Percentiles rank a stretch among this genome's conserved stretches.
Conservation (phyloP, 1,140 invertebrate species). For the Temnothorax nylanderi region DNA sequence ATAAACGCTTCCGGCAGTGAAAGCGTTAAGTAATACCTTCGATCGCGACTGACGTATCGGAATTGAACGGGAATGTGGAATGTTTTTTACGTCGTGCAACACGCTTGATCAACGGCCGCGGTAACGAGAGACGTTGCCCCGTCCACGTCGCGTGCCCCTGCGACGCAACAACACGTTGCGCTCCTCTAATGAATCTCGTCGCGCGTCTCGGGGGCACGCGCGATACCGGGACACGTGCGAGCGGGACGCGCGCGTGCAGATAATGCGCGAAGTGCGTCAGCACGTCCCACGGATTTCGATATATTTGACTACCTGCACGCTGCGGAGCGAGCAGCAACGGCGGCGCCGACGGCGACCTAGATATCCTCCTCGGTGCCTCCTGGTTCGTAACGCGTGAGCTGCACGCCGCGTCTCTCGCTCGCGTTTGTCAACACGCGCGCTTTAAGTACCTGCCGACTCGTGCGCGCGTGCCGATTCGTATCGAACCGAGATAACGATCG, state of each 20-base stretch:
- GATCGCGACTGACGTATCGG: not conserved
- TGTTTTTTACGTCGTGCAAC: too few species aligned
- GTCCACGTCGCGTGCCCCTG: too few species aligned
- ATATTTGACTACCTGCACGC: constrained; percentile 43
- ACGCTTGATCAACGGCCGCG: not conserved
- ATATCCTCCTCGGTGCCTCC: not conserved
- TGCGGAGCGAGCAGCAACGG: not conserved
- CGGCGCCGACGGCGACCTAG: not conserved
- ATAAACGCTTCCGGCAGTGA: constrained; percentile 3
- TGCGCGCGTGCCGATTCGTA: not conserved
- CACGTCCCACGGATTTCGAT: constrained; percentile 57
- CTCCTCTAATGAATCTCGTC: not conserved
- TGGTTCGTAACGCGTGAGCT: not conserved
- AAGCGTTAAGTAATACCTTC: not conserved
- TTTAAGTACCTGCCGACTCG: not conserved
- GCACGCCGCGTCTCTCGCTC: not conserved
- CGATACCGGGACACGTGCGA: constrained; percentile 36
- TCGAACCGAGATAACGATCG: constrained; percentile 3
- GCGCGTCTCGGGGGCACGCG: not conserved
- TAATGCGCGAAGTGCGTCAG: constrained; percentile 58
- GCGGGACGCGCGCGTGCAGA: constrained; percentile 49
- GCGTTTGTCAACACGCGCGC: not conserved
- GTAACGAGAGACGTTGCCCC: not conserved
- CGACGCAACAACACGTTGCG: not conserved
- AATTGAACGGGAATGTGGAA: not conserved